Conservation (phyloP, 2,797 vertebrate genomes). For the Phrynocephalus vlangalii region DNA sequence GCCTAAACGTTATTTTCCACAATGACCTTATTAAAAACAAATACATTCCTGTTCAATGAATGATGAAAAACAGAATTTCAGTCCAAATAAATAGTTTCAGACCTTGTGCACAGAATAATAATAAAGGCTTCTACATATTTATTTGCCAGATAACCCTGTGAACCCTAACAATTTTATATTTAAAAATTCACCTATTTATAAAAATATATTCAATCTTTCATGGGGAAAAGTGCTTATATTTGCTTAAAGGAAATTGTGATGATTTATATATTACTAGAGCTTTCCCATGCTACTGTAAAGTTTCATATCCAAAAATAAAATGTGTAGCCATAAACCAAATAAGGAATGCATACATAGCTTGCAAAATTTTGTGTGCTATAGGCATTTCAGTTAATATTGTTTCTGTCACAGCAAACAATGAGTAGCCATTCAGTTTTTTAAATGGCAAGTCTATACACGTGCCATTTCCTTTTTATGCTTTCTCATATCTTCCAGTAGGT, state of each 20-base stretch:
- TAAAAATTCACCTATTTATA: not conserved
- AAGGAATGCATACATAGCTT: not conserved
- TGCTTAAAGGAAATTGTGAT: not conserved
- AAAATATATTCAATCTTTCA: not conserved
- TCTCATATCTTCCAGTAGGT: not conserved
- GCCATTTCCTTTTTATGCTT: too few species aligned
- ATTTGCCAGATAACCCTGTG: not conserved
- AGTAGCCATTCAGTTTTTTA: not conserved
- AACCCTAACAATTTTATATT: not conserved
- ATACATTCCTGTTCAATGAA: not conserved
- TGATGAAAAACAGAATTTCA: conserved; percentile 12
- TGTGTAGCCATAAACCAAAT: not conserved
- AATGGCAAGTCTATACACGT: not conserved
- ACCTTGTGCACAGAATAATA: not conserved
- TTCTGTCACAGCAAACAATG: not conserved
- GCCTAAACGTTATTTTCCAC: not conserved
- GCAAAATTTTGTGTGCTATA: not conserved
- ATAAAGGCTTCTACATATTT: not conserved
- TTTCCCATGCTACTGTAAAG: not conserved
- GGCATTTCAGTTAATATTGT: not conserved
- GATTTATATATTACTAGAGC: not conserved
- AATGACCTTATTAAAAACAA: not conserved
- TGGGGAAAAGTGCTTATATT: not conserved
- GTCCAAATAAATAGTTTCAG: not conserved
- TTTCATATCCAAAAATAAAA: not conserved